These are phyloP conservation scores for Sarcophaga subvicina DNA, from an alignment of 2,888 invertebrate genomes.

Conservation along the genomic window DNA sequence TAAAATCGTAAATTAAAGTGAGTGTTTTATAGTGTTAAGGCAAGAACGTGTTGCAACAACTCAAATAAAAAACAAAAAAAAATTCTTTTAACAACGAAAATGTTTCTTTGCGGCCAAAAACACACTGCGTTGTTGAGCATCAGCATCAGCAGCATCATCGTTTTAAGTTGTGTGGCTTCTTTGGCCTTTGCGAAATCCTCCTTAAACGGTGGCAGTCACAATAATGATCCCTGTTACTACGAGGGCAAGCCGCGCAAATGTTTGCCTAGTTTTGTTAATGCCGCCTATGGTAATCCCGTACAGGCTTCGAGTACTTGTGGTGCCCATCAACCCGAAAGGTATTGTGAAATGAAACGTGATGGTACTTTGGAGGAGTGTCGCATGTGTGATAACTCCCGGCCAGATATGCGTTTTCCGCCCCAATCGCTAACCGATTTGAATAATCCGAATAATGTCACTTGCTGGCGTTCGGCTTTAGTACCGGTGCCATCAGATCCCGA, in stretches of 20 bases:
- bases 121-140: background rate
- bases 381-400: slow-evolving; percentile 92
- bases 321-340: slow-evolving; percentile 87
- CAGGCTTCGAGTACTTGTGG: slow-evolving; percentile 96
- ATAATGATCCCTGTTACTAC: slow-evolving; percentile 83
- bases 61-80: slow-evolving; percentile 1
- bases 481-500: slow-evolving; percentile 87
- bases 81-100: background rate
- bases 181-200: slow-evolving; percentile 37
- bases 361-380: slow-evolving; percentile 84
- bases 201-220: slow-evolving; percentile 18
- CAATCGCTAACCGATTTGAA: slow-evolving; percentile 96
- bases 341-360: slow-evolving; percentile 86
- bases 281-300: slow-evolving; percentile 96
- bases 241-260: slow-evolving; percentile 94
- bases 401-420: slow-evolving; percentile 90
- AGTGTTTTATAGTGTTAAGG: slow-evolving; percentile 23
- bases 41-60: slow-evolving; percentile 10
- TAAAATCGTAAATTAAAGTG: slow-evolving; percentile 9
- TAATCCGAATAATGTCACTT: slow-evolving; percentile 98
- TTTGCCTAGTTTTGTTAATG: slow-evolving; percentile 99
- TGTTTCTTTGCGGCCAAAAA: background rate
- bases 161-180: background rate
- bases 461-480: slow-evolving; percentile 96
- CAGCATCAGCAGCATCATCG: background rate